Evolutionary conservation across 23 tunicate genomes (phyloP).

Genomic region (Ascidia mentula): DNA sequence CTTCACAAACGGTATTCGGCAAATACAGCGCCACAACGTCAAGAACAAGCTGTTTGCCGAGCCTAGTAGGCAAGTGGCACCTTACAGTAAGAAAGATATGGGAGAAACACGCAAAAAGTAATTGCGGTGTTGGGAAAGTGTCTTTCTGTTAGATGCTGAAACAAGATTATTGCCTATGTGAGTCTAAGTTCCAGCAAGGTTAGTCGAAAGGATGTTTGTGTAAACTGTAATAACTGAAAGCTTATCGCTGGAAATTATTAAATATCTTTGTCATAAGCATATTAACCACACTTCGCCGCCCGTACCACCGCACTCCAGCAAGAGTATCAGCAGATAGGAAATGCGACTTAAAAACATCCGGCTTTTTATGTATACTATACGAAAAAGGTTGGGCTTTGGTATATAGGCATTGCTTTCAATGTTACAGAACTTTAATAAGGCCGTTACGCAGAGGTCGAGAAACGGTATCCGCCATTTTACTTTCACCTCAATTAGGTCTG

Average conservation of each 20-base stretch:
- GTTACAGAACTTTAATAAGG: neutral
- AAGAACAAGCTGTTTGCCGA: conserved; percentile 3
- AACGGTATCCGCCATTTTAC: conserved; percentile 4
- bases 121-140: too few species aligned
- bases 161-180: too few species aligned
- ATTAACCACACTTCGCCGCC: neutral
- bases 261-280: conserved; percentile 1
- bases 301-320: conserved; percentile 7
- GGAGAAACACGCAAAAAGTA: too few species aligned
- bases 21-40: conserved; percentile 4
- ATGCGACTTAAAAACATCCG: conserved; percentile 12
- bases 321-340: conserved; percentile 12
- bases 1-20: neutral
- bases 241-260: conserved; percentile 1
- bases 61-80: too few species aligned
- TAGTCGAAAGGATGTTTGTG: too few species aligned
- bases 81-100: too few species aligned
- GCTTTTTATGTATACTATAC: conserved; percentile 3
- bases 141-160: too few species aligned
- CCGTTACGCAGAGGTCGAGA: neutral
- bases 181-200: too few species aligned
- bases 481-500: neutral
- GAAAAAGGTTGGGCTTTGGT: neutral
- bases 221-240: conserved; percentile 3
- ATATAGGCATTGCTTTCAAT: neutral